phyloP scores from a whole-genome alignment of 2,113 vertebrate genomes.

The Siniperca chuatsi region DNA sequence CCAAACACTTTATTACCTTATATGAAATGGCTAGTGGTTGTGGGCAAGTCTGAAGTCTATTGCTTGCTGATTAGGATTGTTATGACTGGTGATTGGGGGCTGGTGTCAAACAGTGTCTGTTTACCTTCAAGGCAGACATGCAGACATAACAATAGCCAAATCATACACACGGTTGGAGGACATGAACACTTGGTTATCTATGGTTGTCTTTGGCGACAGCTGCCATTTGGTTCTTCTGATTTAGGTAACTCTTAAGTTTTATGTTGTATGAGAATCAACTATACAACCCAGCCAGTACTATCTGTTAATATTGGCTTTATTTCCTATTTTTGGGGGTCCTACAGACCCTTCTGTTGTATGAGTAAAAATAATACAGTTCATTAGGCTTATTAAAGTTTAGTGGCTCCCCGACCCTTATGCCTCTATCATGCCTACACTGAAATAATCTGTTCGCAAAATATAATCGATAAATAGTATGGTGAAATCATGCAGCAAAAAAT shows the following conservation, averaged over 20 bases:
- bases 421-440: not conserved
- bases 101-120: constrained; percentile 39
- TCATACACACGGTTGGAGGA: constrained; percentile 4
- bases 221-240: not conserved
- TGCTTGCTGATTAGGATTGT: constrained; percentile 56
- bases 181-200: not conserved
- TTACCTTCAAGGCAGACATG: constrained; percentile 54
- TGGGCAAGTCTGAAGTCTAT: constrained; percentile 33
- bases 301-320: not conserved
- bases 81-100: constrained; percentile 57
- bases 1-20: constrained; percentile 28
- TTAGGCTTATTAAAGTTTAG: not conserved
- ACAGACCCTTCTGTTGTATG: not conserved
- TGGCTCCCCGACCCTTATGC: not conserved
- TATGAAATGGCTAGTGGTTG: constrained; percentile 2
- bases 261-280: not conserved
- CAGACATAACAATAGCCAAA: constrained; percentile 51
- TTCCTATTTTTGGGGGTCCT: not conserved
- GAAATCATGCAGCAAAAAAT: constrained; percentile 1
- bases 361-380: not conserved
- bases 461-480: not conserved
- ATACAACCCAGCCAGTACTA: not conserved
- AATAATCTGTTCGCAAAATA: not conserved
- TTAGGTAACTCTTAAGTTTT: not conserved
- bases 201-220: constrained; percentile 5